Evolutionary conservation across 2,797 vertebrate species (phyloP).

Genomic region (Scleropages formosus): DNA sequence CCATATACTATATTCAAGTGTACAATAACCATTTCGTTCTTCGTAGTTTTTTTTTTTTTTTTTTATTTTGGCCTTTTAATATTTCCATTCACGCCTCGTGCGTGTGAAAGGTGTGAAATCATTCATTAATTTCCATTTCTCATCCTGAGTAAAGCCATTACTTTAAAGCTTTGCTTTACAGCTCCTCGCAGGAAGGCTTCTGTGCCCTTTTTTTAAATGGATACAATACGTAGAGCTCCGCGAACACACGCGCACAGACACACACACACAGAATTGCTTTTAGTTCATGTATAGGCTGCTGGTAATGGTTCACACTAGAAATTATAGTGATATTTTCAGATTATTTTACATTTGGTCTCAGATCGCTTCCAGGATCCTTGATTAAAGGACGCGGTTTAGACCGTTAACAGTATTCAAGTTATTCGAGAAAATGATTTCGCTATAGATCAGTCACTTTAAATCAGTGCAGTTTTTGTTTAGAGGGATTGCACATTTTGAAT

Average conservation of each 20-base stretch:
- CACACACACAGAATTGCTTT: slow-evolving; percentile 62
- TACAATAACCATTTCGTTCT: not conserved
- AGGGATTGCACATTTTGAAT: slow-evolving; percentile 13
- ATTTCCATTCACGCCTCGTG: not conserved
- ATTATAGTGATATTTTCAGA: slow-evolving; percentile 35
- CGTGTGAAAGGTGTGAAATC: not conserved
- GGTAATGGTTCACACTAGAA: slow-evolving; percentile 46
- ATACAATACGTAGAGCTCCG: slow-evolving; percentile 14
- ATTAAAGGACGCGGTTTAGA: slow-evolving; percentile 32
- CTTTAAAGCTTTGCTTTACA: slow-evolving; percentile 31
- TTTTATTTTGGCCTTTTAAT: not conserved
- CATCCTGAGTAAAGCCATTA: not conserved
- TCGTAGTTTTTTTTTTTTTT: no score
- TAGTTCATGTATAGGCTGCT: slow-evolving; percentile 45
- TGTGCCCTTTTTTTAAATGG: slow-evolving; percentile 43
- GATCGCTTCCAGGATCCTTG: slow-evolving; percentile 33
- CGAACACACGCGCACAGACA: no score
- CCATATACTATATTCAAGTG: not conserved
- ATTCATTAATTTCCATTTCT: not conserved
- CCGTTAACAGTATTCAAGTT: slow-evolving; percentile 32
- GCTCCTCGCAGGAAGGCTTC: slow-evolving; percentile 43
- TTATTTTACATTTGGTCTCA: slow-evolving; percentile 20
- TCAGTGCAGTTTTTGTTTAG: not conserved
- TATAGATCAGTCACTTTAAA: not conserved
- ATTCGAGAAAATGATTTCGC: slow-evolving; percentile 36